A percentile compares a stretch with the other conserved stretches of the same genome.
Evolutionary conservation across 2,797 vertebrate species (phyloP).

Genomic region (Neopelma chrysocephalum): DNA sequence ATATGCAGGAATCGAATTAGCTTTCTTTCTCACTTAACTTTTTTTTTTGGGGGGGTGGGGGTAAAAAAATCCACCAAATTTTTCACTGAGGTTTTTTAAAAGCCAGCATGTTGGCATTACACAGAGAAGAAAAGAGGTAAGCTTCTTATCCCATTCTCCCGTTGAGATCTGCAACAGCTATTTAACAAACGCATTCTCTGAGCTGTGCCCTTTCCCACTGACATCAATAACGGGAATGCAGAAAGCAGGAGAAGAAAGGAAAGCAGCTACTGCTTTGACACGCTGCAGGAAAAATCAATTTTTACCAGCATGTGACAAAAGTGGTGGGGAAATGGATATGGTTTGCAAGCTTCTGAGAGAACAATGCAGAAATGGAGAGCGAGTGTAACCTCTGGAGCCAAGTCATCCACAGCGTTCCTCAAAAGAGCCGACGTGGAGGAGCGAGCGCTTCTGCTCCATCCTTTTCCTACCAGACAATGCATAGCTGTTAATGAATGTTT

Average conservation of each 20-base stretch:
- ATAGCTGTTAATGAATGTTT: background rate
- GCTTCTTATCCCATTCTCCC: slow-evolving; percentile 48
- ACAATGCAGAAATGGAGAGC: background rate
- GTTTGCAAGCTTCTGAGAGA: background rate
- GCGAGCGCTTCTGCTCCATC: background rate
- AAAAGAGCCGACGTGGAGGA: background rate
- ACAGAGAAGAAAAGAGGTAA: slow-evolving; percentile 49
- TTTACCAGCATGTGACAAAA: slow-evolving; percentile 7
- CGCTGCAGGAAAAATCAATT: slow-evolving; percentile 37
- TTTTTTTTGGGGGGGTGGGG: background rate
- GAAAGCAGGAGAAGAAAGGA: slow-evolving; percentile 21
- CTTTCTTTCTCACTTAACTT: slow-evolving; percentile 48
- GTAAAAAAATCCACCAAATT: slow-evolving; percentile 9
- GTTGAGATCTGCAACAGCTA: slow-evolving; percentile 39
- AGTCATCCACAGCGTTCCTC: background rate
- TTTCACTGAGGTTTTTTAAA: slow-evolving; percentile 71
- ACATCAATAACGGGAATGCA: slow-evolving; percentile 6
- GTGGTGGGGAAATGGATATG: background rate
- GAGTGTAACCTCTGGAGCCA: background rate
- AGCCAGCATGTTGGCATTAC: slow-evolving; percentile 63
- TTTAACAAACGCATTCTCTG: slow-evolving; percentile 4
- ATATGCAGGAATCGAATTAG: slow-evolving; percentile 65
- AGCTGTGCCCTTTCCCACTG: slow-evolving; percentile 16
- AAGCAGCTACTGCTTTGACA: slow-evolving; percentile 16
- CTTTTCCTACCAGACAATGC: slow-evolving; percentile 8